Evolutionary conservation across 2,113 vertebrate species (phyloP), one percentile per base, ranked within the genome.

Genomic region (Marcusenius ussheri): DNA sequence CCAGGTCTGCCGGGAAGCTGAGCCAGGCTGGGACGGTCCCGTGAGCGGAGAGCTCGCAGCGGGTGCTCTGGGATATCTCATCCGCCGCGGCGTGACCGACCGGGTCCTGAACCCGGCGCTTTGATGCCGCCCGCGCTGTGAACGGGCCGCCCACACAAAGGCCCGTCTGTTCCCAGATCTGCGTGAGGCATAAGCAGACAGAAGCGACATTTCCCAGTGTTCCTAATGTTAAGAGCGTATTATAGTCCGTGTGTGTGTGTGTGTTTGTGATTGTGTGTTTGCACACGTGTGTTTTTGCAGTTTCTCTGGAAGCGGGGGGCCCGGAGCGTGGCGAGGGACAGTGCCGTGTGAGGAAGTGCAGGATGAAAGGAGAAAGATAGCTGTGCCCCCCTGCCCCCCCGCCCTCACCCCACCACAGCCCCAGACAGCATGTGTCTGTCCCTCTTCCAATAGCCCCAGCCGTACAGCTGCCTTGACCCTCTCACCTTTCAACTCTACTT

Each of bases 401-500:
- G 0, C 89, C 89, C 88, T 17, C 88, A 74, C 39, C 50, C 89
- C 90, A 70, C 83, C 74, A 88, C 89, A 77, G 47, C 87, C 91
- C 91, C 92, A 91, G 91, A 92, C 93, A 80, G 89, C 91, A 89
- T 92, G 94, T 95, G 95, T 95, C 95, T 96, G 94, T 93, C 94
- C 92, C 93, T 95, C 95, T 94, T 93, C 89, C 90, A 96, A 94
- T 94, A 95, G 94, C 93, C 92, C 77, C 93, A 93, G 95, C 94
- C 95, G 95, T 95, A 96, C 96, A 97, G 96, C 96, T 96, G 95
- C 94, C 95, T 92, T 94, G 96, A 96, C 97, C 97, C 97, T 95
- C 95, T 97, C 94, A 96, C 96, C 96, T 96, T 96, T 97, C 93
- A 97, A 96, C 96, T 97, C 94, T 94, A 93, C 94, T 94, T 97